These are phyloP conservation scores for Patella depressa DNA, from an alignment of 2,888 invertebrate species.

Conservation along the genomic window DNA sequence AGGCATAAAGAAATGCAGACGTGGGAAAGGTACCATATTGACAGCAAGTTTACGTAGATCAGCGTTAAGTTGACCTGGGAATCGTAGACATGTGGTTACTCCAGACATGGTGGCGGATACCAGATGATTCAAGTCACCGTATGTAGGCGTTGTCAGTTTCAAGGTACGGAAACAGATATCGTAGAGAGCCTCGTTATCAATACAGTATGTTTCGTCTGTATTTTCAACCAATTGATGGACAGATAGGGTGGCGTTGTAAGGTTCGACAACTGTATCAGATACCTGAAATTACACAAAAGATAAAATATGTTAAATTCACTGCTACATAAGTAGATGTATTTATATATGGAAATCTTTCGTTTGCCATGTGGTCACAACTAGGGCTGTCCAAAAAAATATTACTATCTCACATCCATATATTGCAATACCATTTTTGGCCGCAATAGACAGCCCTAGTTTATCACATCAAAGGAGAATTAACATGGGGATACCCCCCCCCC, in stretches of 20 bases:
- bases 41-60: constrained; percentile 1
- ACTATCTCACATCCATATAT: no score
- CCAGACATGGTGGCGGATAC: constrained; percentile 6
- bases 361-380: no score
- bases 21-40: constrained; percentile 3
- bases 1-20: constrained; percentile 4
- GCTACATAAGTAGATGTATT: no score
- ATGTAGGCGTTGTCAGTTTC: not conserved
- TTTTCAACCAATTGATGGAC: constrained; percentile 7
- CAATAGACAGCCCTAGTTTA: no score
- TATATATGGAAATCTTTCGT: no score
- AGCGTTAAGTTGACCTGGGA: constrained; percentile 4
- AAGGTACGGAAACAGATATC: constrained; percentile 6
- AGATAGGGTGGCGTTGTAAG: not conserved
- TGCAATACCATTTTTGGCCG: no score
- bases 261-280: constrained; percentile 6
- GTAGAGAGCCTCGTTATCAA: not conserved
- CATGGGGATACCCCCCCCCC: no score
- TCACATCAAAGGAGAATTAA: no score
- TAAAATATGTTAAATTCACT: no score
- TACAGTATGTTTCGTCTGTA: constrained; percentile 4
- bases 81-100: not conserved
- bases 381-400: no score
- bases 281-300: not conserved
- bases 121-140: not conserved